Percentiles rank a stretch among this genome's conserved stretches.
These are phyloP conservation scores for Telenomus remus DNA, from an alignment of 1,140 invertebrate genomes.

Conservation along the genomic window DNA sequence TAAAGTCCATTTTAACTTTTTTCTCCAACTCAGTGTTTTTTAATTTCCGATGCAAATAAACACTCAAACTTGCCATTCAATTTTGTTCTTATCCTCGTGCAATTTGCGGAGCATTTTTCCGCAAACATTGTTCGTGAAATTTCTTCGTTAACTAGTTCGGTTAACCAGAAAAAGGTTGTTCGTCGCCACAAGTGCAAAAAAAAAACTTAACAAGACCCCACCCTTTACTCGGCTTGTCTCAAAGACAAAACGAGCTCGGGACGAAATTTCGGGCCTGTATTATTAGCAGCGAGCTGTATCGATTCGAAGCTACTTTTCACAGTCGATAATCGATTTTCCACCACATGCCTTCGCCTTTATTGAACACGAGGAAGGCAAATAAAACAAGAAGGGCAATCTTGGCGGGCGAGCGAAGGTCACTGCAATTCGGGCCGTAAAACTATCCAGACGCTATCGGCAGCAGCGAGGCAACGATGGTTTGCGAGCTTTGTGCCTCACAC, in stretches of 20 bases:
- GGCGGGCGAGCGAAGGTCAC: conserved; percentile 35
- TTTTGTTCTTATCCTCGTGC: too few relatives aligned
- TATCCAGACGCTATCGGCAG: conserved; percentile 37
- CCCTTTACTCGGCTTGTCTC: neutral
- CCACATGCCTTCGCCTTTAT: conserved; percentile 13
- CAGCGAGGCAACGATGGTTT: conserved; percentile 36
- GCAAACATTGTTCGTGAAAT: neutral
- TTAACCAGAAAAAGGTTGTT: conserved; percentile 2
- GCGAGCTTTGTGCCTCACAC: conserved; percentile 10
- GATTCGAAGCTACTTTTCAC: conserved; percentile 41
- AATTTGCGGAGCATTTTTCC: too few relatives aligned
- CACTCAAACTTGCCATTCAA: too few relatives aligned
- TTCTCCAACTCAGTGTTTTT: too few relatives aligned
- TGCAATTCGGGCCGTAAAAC: conserved; percentile 49
- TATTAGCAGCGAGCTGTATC: neutral
- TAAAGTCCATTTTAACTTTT: too few relatives aligned
- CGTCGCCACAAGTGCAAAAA: neutral
- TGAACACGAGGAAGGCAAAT: conserved; percentile 23
- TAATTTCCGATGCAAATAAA: too few relatives aligned
- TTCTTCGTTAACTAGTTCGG: conserved; percentile 5
- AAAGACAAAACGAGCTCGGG: neutral
- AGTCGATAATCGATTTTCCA: conserved; percentile 54
- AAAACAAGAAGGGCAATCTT: conserved; percentile 36
- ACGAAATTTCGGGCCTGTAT: conserved; percentile 7
- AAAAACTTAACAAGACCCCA: neutral